phyloP scores from a whole-genome alignment of 2,888 invertebrate genomes.

The Hirtodrosophila trivittata region DNA sequence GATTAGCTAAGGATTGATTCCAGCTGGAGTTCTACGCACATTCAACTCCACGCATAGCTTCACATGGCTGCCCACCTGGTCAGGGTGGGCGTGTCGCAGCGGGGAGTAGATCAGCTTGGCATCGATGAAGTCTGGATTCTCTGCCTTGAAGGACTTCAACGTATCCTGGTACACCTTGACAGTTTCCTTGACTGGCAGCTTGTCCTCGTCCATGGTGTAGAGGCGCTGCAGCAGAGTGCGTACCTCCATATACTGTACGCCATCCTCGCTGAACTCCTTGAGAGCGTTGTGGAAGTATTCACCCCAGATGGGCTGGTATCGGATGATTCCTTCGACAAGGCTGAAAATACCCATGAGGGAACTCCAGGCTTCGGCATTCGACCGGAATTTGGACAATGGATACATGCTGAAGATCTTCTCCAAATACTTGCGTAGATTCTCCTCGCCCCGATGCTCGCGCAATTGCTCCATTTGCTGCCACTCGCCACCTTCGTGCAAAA shows the following conservation, averaged over 20 bases:
- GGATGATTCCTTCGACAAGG: conserved; percentile 85
- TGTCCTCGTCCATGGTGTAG: conserved; percentile 87
- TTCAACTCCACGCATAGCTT: conserved; percentile 66
- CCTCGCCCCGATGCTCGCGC: conserved; percentile 59
- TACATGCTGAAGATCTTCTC: conserved; percentile 85
- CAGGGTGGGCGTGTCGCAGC: conserved; percentile 83
- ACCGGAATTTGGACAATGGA: conserved; percentile 84
- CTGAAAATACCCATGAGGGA: conserved; percentile 86
- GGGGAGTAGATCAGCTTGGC: conserved; percentile 89
- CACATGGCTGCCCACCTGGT: conserved; percentile 84
- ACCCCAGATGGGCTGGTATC: conserved; percentile 87
- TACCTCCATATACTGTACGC: conserved; percentile 88
- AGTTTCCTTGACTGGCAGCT: conserved; percentile 85
- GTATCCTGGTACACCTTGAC: conserved; percentile 86
- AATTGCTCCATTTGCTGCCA: conserved; percentile 69
- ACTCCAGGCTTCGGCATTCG: conserved; percentile 86
- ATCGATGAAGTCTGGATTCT: conserved; percentile 88
- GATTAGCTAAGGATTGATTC: not conserved
- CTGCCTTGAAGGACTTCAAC: conserved; percentile 85
- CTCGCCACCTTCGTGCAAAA: conserved; percentile 24
- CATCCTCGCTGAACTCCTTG: conserved; percentile 87
- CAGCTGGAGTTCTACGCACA: conserved; percentile 28
- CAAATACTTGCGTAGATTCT: conserved; percentile 85
- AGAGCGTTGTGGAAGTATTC: conserved; percentile 88
- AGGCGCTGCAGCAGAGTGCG: conserved; percentile 86